Evolutionary conservation across 2,797 vertebrate genomes (phyloP).

Genomic region (Poeciliopsis infans): DNA sequence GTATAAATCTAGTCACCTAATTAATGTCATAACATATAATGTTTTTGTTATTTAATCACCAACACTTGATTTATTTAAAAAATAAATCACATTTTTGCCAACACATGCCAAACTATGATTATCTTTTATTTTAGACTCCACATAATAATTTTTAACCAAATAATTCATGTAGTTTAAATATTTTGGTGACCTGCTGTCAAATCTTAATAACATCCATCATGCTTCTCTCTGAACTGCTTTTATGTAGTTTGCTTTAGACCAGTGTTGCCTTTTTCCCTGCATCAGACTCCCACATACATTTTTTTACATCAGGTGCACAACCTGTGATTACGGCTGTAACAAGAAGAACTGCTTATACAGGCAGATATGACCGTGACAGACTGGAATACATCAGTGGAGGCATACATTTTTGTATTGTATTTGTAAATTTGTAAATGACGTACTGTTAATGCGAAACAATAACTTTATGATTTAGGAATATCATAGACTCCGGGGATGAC

Average conservation of each 20-base stretch:
- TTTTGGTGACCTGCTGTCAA: conserved; percentile 7
- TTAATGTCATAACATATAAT: neutral
- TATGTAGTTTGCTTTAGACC: conserved; percentile 53
- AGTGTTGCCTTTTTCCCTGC: conserved; percentile 36
- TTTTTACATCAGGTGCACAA: conserved; percentile 16
- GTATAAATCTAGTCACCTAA: neutral
- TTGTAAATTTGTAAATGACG: neutral
- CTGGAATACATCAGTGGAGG: conserved; percentile 4
- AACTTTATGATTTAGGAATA: conserved; percentile 24
- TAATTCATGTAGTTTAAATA: conserved; percentile 22
- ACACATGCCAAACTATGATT: neutral
- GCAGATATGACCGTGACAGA: conserved; percentile 5
- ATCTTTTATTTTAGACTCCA: neutral
- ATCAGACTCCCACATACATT: neutral
- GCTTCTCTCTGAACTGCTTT: conserved; percentile 41
- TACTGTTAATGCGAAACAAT: neutral
- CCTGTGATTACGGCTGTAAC: conserved; percentile 47
- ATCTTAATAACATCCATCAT: conserved; percentile 17
- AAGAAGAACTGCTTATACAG: conserved; percentile 25
- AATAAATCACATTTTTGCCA: no score
- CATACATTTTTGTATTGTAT: neutral
- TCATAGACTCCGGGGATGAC: conserved; percentile 44
- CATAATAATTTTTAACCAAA: conserved; percentile 6
- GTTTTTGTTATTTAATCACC: neutral
- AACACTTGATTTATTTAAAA: no score